phyloP scores from a whole-genome alignment of 2,113 vertebrate species.

The Sinocyclocheilus grahami region DNA sequence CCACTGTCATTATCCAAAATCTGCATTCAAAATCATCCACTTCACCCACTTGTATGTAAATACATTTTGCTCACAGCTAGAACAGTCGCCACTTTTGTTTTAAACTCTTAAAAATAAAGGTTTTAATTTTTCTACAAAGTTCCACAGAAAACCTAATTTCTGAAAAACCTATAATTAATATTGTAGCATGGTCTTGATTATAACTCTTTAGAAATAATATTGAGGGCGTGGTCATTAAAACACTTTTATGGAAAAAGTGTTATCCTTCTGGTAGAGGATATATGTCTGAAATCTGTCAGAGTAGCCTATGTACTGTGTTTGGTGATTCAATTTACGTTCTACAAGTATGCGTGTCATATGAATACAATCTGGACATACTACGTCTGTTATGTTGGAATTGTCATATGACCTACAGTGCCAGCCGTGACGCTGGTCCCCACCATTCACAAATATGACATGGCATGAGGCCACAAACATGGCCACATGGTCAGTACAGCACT shows the following conservation, averaged over 20 bases:
- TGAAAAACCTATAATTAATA: neutral
- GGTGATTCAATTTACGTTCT: neutral
- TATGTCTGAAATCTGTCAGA: neutral
- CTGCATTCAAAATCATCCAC: conserved; percentile 9
- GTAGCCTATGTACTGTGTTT: neutral
- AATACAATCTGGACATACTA: neutral
- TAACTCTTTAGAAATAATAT: neutral
- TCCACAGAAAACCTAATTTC: neutral
- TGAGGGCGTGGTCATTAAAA: neutral
- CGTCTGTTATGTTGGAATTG: neutral
- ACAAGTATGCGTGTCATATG: neutral
- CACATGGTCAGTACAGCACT: neutral
- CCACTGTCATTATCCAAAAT: conserved; percentile 11
- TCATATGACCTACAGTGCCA: neutral
- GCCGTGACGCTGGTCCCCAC: neutral
- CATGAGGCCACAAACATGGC: neutral
- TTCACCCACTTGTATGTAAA: conserved; percentile 6
- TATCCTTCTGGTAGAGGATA: too few species aligned
- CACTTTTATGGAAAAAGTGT: neutral
- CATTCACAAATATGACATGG: neutral
- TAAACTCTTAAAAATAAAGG: neutral
- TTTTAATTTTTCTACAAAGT: neutral
- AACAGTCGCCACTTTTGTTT: neutral
- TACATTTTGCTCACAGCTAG: neutral
- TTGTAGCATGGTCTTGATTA: neutral